phyloP scores from a whole-genome alignment of 2,797 vertebrate species.

The Pseudomugil tenellus region DNA sequence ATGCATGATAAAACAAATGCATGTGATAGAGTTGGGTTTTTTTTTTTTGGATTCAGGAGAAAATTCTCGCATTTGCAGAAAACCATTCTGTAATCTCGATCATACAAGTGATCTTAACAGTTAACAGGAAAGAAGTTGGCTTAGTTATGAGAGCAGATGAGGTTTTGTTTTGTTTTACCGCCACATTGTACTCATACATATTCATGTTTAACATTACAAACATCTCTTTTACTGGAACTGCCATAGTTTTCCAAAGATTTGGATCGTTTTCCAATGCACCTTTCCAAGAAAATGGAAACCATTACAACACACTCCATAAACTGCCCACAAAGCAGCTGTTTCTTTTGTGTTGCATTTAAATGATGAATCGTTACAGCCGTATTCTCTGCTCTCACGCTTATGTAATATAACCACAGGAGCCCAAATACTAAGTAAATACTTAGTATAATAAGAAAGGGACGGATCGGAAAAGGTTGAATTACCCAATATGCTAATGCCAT shows the following conservation, averaged over 20 bases:
- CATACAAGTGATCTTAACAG: slow-evolving; percentile 18
- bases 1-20: slow-evolving; percentile 47
- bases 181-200: slow-evolving; percentile 22
- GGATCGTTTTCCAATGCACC: slow-evolving; percentile 45
- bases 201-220: slow-evolving; percentile 17
- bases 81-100: slow-evolving; percentile 15
- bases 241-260: slow-evolving; percentile 32
- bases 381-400: slow-evolving; percentile 52
- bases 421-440: slow-evolving; percentile 54
- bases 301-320: slow-evolving; percentile 41
- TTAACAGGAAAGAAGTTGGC: slow-evolving; percentile 15
- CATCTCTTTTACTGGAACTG: slow-evolving; percentile 6
- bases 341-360: slow-evolving; percentile 48
- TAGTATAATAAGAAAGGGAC: slow-evolving; percentile 34
- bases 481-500: slow-evolving; percentile 59
- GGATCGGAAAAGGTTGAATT: slow-evolving; percentile 37
- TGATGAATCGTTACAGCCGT: slow-evolving; percentile 54
- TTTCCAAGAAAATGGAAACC: slow-evolving; percentile 58
- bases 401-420: slow-evolving; percentile 40
- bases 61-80: slow-evolving; percentile 31
- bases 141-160: slow-evolving; percentile 26
- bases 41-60: slow-evolving; percentile 18
- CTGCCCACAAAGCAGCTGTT: slow-evolving; percentile 45
- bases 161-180: not conserved
- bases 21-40: slow-evolving; percentile 55